These are phyloP conservation scores for Euborellia annulipes DNA, from an alignment of 1,140 invertebrate genomes.

Conservation along the genomic window DNA sequence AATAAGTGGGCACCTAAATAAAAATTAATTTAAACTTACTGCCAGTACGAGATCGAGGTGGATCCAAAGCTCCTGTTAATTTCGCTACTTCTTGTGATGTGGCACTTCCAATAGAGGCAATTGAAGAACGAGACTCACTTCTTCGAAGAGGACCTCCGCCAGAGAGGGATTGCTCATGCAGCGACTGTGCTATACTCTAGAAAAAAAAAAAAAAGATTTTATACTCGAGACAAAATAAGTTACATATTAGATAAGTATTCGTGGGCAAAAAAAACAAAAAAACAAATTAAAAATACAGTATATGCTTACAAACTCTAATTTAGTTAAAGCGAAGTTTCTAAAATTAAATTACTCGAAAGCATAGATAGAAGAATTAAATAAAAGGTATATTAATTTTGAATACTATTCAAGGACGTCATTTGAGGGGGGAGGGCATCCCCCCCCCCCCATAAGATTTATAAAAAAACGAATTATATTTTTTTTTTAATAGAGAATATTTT, in stretches of 20 bases:
- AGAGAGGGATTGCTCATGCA: slow-evolving; percentile 37
- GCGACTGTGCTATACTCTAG: slow-evolving; percentile 52
- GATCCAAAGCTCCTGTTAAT: slow-evolving; percentile 24
- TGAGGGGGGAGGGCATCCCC: too few species aligned
- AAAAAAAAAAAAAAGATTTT: slow-evolving; percentile 15
- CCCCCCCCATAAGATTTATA: too few species aligned
- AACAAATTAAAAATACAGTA: too few species aligned
- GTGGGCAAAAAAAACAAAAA: not conserved
- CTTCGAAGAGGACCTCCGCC: slow-evolving; percentile 29
- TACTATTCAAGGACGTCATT: too few species aligned
- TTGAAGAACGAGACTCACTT: slow-evolving; percentile 47
- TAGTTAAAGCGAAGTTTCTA: too few species aligned
- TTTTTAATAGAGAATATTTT: too few species aligned
- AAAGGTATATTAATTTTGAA: too few species aligned
- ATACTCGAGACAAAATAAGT: not conserved
- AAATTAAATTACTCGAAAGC: too few species aligned
- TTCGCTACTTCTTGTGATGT: slow-evolving; percentile 44
- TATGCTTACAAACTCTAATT: too few species aligned
- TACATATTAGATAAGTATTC: not conserved
- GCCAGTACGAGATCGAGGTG: slow-evolving; percentile 13
- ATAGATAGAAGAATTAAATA: too few species aligned
- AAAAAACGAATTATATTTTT: too few species aligned
- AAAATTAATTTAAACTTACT: slow-evolving; percentile 11
- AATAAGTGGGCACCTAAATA: too few species aligned
- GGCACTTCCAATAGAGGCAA: slow-evolving; percentile 45